Base-by-base conservation (phyloP, 1,140 invertebrate species). In the Saccostrea echinata region DNA sequence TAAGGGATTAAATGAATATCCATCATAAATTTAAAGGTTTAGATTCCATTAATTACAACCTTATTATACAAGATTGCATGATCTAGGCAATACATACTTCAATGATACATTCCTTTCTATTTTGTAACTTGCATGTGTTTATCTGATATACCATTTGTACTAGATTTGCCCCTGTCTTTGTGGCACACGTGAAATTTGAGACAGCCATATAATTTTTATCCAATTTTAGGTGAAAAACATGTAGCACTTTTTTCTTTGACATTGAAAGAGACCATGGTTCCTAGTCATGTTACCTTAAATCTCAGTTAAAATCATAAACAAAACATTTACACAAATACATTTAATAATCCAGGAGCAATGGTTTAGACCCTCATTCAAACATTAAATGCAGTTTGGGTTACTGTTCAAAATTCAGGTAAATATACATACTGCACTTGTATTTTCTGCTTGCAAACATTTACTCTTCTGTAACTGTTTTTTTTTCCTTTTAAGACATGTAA, bases 331-430 rank as follows among this genome's bases (percentile, higher is more conserved):
- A 27, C 27, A 76, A 30, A 76, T 76, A 76, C 68, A 30, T 76
- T 76, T 76, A 76, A 76, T 76, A 76, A 76, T 76, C 68, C 68
- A 16, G 27, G 68, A 9, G 68, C 68, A 76, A 76, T 13, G 27
- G 68, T 30, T 61, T 76, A 27, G 24, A 30, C 27, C 24, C 68
- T 16, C 68, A 76, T 27, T 24, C 27, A 18, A 76, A 76, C 13
- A 30, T 30, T 27, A 61, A 61, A 61, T 61, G 68, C 24, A 30
- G 68, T 76, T 76, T 76, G 30, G 24, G 30, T 30, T 76, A 30
- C 27, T 30, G 68, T 76, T 76, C 68, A 30, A 76, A 27, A 76
- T 13, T 9, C 68, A 76, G 68, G 68, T 76, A 76, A 76, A 76
- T 30, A 30, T 76, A 33, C 16, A 76, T 16, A 13, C n/a, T 76